Conservation (phyloP, 2,113 vertebrate species). For the Taurulus bubalis region DNA sequence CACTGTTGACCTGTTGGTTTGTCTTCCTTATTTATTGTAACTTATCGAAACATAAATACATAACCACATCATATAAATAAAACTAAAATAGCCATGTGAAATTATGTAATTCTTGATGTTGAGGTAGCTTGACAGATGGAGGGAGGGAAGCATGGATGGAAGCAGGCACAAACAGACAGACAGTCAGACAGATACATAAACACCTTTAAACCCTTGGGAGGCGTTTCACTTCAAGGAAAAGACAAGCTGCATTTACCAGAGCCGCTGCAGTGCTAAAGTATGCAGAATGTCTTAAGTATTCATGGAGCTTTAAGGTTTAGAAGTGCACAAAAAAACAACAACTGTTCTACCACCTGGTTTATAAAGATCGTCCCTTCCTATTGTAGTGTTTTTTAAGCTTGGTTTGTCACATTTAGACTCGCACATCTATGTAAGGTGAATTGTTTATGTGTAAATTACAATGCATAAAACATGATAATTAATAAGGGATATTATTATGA, state of each 20-base stretch:
- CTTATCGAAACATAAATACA: neutral
- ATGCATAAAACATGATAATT: too few species aligned
- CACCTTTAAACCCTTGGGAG: neutral
- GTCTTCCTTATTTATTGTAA: neutral
- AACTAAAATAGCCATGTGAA: neutral
- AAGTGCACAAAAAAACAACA: neutral
- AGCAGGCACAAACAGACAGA: neutral
- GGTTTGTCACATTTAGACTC: too few species aligned
- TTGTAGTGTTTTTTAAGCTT: too few species aligned
- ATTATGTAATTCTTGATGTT: neutral
- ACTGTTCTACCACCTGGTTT: neutral
- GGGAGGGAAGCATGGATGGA: neutral
- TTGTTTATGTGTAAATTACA: too few species aligned
- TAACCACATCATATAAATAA: neutral
- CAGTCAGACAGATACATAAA: neutral
- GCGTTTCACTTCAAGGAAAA: slow-evolving; percentile 4
- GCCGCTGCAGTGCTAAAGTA: slow-evolving; percentile 2
- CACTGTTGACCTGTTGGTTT: neutral
- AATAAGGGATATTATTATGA: too few species aligned
- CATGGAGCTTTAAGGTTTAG: slow-evolving; percentile 33
- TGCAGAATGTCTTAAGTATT: slow-evolving; percentile 11
- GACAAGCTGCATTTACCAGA: neutral
- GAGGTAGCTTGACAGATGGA: neutral
- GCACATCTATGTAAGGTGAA: too few species aligned
- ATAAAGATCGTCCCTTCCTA: slow-evolving; percentile 9